Base-by-base conservation (phyloP, 2,113 vertebrate species). In the Tetrax tetrax region DNA sequence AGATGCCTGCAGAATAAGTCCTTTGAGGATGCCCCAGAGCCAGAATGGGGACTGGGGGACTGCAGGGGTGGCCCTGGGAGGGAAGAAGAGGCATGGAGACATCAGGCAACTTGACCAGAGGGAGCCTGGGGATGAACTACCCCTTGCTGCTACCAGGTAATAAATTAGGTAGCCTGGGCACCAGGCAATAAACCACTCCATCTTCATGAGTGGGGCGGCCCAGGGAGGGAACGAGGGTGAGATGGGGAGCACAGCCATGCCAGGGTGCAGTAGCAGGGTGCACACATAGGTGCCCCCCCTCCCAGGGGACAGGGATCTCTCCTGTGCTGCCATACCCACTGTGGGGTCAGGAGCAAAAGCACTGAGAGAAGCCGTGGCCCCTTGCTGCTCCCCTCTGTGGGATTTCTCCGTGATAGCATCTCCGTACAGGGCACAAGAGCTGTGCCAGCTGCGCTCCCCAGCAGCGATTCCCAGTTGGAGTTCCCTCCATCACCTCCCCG, bases 371-470 rank as follows among this genome's bases (percentile, higher is more conserved):
- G 9, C 80, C 21, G 23, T 25, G 68, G 47, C 14, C 47, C n/a
- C 23, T 37, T 15, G 18, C 66, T 50, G 35, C 61, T 85, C 35
- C 9, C 27, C 16, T 33, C n/a, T 22, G 45, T 9, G 12, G 51
- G 38, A 27, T 59, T 47, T 47, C 61, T 63, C 47, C 3, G 0
- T 9, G 45, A 41, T 4, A 33, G 37, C 51, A 53, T 65, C 51
- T 65, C 85, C 1, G 2, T 45, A 10, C 1, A 8, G 37, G 53
- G 57, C 10, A 3, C 1, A 4, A 4, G 72, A 27, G 9, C 59
- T 28, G 25, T 60, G 65, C 37, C 50, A 38, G 57, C n/a, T 13
- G 20, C 1, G 0, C 53, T 54, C 19, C 45, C 18, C 22, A 47
- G 50, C 19, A 29, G 48, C 1, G 6, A 8, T 31, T 38, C 21